Evolutionary conservation across 2,113 vertebrate species (phyloP), one percentile per base, ranked within the genome.

Genomic region (Osmerus mordax): DNA sequence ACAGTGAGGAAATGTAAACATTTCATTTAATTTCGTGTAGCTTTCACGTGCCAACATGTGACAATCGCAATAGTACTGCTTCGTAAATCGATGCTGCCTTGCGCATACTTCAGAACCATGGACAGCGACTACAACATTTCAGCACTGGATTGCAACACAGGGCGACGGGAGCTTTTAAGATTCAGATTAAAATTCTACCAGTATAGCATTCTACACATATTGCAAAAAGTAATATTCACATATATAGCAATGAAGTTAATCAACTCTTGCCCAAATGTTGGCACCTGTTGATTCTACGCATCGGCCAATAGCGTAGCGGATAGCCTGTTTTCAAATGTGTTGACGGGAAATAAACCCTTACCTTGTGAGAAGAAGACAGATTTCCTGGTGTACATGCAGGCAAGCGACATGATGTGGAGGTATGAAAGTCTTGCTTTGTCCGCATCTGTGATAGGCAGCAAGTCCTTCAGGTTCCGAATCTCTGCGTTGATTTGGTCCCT

Each of bases 401-500:
- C 95, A 0, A 97, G 92, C 0, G 95, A 96, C 96, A 97, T 97
- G 77, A 97, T 96, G 90, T 97, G 96, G 76, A 97, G 93, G 83
- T 97, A 97, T 25, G 95, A 97, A 12, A 97, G 94, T 54, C 95
- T 92, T 60, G 95, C 94, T 82, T 96, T 96, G 84, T 97, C 96
- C 13, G 93, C 91, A n/a, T 97, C 95, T 16, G 94, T 90, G 69
- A 97, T 94, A 21, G 95, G 96, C 87, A 97, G 92, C 91, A 97
- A 91, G 89, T 96, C 96, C 85, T 96, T 95, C 74, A 97, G 93
- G 81, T 93, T 94, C 72, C 96, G 92, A 85, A 97, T 97, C 92
- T 97, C 96, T 1, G 94, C 91, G 87, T 97, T 97, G 91, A 97
- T 97, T 88, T 97, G 96, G 89, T 97, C 96, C 79, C 96, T 91